Evolutionary conservation across 35 echinoderm and acorn worm genomes (phyloP), one percentile per base, ranked within the genome.

Genomic region (Apostichopus californicus): DNA sequence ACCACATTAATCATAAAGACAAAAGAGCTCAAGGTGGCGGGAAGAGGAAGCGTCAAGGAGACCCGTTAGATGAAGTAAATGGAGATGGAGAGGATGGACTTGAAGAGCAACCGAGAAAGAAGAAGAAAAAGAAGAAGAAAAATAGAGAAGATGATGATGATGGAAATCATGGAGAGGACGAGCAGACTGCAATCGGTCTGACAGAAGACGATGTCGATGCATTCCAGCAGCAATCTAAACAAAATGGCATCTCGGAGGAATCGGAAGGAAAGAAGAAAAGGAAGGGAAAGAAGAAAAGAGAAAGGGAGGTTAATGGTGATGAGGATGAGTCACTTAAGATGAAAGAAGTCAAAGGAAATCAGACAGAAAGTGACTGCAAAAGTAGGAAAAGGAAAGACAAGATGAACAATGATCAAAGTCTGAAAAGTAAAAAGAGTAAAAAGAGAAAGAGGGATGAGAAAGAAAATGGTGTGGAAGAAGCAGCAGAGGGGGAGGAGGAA

Each of bases 111-210:
- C 15, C n/a, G 18, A 14, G 15, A 85, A 57, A 59, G 55, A 85
- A 85, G 81, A 85, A 59, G 81, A 85, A 85, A 52, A 85, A 85
- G 54, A 85, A 85, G 56, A 85, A 85, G 13, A 85, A 55, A 85
- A 85, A 52, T n/a, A 59, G 58, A 11, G 81, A 85, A 10, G 54
- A 85, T 23, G 81, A 55, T 2, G 58, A 61, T 58, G 5, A 59
- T 18, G 18, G 52, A 8, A 59, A 85, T 56, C 54, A 55, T 7
- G 81, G 6, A 59, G 56, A 75, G 7, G 71, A 75, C n/a, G 71
- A 20, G 6, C 14, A 75, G 17, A 6, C 17, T 18, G 14, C 71
- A 18, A 22, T 24, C 1, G 7, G 17, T 18, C 17, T 75, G 71
- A 75, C 4, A 18, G 13, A 6, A 75, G 71, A 75, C 0, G 15